A percentile compares a stretch with the other conserved stretches of the same genome.
Evolutionary conservation across 2,888 invertebrate species (phyloP).

Genomic region (Andricus curvator): DNA sequence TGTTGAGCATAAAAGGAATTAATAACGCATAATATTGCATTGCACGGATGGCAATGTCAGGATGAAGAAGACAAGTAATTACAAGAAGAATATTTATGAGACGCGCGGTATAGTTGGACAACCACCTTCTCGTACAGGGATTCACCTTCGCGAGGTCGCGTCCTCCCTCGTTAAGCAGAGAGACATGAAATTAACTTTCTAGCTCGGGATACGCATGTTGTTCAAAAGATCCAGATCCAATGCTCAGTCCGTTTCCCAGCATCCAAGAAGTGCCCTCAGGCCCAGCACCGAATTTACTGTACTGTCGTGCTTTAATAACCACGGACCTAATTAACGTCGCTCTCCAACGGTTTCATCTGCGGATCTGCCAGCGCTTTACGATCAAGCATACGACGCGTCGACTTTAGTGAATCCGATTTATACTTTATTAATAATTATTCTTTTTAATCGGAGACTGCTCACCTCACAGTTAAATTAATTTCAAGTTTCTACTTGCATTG

Average conservation of each 20-base stretch:
- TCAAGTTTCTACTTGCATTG: not conserved
- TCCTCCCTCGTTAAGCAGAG: constrained; percentile 39
- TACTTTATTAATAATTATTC: constrained; percentile 33
- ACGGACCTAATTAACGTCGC: constrained; percentile 60
- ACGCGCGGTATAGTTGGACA: constrained; percentile 25
- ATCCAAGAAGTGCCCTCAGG: constrained; percentile 50
- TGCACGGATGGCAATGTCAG: constrained; percentile 22
- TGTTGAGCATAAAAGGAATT: constrained; percentile 16
- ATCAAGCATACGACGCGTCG: constrained; percentile 42
- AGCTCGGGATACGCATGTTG: constrained; percentile 41
- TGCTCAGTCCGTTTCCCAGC: constrained; percentile 54
- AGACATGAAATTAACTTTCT: constrained; percentile 50
- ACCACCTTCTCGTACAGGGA: constrained; percentile 22
- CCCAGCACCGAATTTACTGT: constrained; percentile 32
- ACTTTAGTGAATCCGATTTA: constrained; percentile 22
- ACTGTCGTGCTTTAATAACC: constrained; percentile 58
- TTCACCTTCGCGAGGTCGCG: constrained; percentile 41
- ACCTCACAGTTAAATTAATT: constrained; percentile 10
- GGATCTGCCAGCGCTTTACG: constrained; percentile 56
- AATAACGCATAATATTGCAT: constrained; percentile 25
- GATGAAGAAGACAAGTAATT: constrained; percentile 35
- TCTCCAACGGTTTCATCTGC: constrained; percentile 58
- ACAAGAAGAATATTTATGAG: constrained; percentile 41
- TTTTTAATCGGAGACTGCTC: constrained; percentile 15
- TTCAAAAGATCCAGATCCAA: constrained; percentile 57